Conservation (phyloP, 2,797 vertebrate species). For the Bufotes viridis region DNA sequence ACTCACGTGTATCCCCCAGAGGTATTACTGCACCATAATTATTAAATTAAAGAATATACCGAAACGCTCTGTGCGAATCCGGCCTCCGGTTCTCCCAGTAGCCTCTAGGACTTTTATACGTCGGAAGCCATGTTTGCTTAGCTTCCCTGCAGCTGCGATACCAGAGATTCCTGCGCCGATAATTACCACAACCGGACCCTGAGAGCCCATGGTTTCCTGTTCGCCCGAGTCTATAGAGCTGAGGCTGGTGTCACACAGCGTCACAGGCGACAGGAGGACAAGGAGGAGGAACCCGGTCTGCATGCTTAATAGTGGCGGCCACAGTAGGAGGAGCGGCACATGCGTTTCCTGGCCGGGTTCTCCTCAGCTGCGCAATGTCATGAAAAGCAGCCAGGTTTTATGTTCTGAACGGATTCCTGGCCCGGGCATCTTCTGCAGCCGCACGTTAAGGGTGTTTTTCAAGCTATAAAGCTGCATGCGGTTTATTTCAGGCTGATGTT, state of each 20-base stretch:
- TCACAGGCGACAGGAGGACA: background rate
- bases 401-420: too few species aligned
- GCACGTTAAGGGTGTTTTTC: too few species aligned
- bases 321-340: background rate
- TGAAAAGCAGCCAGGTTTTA: too few species aligned
- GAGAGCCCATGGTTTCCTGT: background rate
- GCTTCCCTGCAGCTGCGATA: constrained; percentile 77
- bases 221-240: background rate
- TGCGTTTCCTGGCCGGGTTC: too few species aligned
- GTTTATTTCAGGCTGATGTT: too few species aligned
- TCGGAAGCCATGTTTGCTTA: constrained; percentile 69
- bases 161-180: constrained; percentile 84
- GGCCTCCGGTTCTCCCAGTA: constrained; percentile 77
- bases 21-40: background rate
- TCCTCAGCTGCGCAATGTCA: too few species aligned
- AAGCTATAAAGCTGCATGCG: too few species aligned
- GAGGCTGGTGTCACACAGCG: background rate
- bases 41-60: background rate
- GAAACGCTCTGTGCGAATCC: constrained; percentile 72
- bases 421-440: too few species aligned
- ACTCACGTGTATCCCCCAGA: too few species aligned
- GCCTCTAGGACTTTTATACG: constrained; percentile 81
- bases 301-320: background rate
- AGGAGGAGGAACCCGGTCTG: background rate
- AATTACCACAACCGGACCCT: constrained; percentile 71